Percentiles rank a stretch among this genome's conserved stretches.
Conservation (phyloP, 1,140 invertebrate genomes). For the Idris sp. region DNA sequence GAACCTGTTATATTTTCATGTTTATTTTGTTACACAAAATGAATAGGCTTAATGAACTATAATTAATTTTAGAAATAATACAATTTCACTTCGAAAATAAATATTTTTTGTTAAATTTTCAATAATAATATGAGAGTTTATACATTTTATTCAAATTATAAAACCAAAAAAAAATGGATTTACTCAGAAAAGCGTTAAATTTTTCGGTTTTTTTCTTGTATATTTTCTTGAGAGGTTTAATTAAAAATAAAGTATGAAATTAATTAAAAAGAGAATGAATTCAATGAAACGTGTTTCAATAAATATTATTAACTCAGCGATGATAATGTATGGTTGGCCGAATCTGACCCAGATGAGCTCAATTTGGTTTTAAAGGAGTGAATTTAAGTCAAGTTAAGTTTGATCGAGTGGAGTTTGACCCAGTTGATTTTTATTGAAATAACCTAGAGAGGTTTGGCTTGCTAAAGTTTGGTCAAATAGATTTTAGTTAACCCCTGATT, state of each 20-base stretch:
- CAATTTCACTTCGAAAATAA: too few species aligned
- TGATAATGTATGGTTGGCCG: slow-evolving; percentile 30
- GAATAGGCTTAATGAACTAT: too few species aligned
- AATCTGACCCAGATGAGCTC: slow-evolving; percentile 42
- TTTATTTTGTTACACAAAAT: too few species aligned
- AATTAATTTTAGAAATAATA: too few species aligned
- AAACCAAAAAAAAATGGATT: too few species aligned
- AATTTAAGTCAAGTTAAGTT: slow-evolving; percentile 57
- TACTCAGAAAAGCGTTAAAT: too few species aligned
- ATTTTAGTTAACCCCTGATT: slow-evolving; percentile 53
- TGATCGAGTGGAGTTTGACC: slow-evolving; percentile 59
- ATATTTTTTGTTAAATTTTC: too few species aligned
- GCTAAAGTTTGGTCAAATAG: slow-evolving; percentile 49
- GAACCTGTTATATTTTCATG: too few species aligned
- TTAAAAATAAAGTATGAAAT: slow-evolving; percentile 2
- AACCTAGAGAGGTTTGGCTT: slow-evolving; percentile 46
- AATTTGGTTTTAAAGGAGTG: slow-evolving; percentile 46
- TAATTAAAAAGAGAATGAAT: slow-evolving; percentile 4
- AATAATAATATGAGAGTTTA: too few species aligned
- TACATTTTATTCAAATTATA: too few species aligned
- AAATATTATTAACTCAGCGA: slow-evolving; percentile 49
- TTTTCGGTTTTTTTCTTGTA: too few species aligned
- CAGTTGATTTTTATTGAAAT: slow-evolving; percentile 61
- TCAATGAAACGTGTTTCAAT: slow-evolving; percentile 21
- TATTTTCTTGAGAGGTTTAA: not conserved